Evolutionary conservation across 2,113 vertebrate genomes (phyloP).

Genomic region (Polypterus senegalus): DNA sequence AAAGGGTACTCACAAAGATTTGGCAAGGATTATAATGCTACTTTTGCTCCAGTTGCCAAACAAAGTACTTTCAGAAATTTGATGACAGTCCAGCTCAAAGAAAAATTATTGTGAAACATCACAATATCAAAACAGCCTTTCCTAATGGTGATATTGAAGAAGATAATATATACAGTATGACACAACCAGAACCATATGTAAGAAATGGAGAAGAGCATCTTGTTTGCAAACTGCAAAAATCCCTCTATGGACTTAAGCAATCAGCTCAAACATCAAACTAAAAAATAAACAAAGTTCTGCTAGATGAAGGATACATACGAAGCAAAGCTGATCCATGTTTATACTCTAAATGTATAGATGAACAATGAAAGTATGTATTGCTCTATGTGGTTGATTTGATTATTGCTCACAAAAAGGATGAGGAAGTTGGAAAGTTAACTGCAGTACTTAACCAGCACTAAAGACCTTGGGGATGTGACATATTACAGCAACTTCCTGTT

Average conservation of each 20-base stretch:
- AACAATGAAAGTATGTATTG: background rate
- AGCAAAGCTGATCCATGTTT: too few species aligned
- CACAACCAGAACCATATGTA: conserved; percentile 1
- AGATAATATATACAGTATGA: conserved; percentile 1
- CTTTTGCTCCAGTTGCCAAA: too few species aligned
- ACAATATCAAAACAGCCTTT: conserved; percentile 1
- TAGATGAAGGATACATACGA: too few species aligned
- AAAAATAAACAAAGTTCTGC: background rate
- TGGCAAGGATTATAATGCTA: too few species aligned
- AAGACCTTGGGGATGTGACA: too few species aligned
- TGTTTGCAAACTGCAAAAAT: too few species aligned
- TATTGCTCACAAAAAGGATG: background rate
- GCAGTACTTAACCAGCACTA: too few species aligned
- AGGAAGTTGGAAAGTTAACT: too few species aligned
- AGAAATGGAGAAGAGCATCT: background rate
- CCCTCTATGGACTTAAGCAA: too few species aligned
- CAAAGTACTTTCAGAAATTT: background rate
- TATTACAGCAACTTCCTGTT: too few species aligned
- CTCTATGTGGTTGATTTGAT: background rate
- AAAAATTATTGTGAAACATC: background rate
- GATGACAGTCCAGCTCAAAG: background rate
- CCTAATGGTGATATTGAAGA: background rate
- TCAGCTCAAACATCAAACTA: background rate
- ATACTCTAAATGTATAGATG: background rate
- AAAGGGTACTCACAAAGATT: background rate